These are phyloP conservation scores for Chitala chitala DNA, from an alignment of 2,113 vertebrate species.

Conservation along the genomic window DNA sequence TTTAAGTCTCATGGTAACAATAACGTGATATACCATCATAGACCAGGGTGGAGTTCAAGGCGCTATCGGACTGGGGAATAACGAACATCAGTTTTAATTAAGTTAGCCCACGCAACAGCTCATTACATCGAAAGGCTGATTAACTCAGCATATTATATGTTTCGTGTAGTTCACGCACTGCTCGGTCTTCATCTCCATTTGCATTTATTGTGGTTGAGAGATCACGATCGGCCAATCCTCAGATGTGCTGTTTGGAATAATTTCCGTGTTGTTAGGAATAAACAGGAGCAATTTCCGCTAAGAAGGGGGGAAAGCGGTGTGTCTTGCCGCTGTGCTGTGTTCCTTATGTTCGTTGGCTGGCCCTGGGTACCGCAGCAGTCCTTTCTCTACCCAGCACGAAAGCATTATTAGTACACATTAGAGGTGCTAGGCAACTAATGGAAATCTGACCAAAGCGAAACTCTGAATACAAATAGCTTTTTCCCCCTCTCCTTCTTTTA, in stretches of 20 bases:
- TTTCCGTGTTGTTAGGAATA: not conserved
- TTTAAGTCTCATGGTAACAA: slow-evolving; percentile 37
- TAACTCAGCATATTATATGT: slow-evolving; percentile 41
- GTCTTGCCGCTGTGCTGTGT: not conserved
- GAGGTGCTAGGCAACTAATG: slow-evolving; percentile 25
- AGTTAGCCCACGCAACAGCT: slow-evolving; percentile 44
- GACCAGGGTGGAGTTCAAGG: slow-evolving; percentile 40
- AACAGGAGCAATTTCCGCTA: not conserved
- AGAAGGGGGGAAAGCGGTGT: not conserved
- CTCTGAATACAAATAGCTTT: not conserved
- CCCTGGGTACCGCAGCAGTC: not conserved
- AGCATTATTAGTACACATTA: slow-evolving; percentile 14
- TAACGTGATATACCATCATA: slow-evolving; percentile 34
- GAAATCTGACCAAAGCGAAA: not conserved
- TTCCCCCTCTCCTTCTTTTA: slow-evolving; percentile 20
- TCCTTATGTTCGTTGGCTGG: not conserved
- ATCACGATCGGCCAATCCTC: not conserved
- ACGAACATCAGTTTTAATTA: slow-evolving; percentile 63
- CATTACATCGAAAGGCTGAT: slow-evolving; percentile 49
- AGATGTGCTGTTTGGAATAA: not conserved
- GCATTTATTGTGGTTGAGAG: slow-evolving; percentile 5
- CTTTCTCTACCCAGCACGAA: slow-evolving; percentile 8
- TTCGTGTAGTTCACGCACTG: slow-evolving; percentile 34
- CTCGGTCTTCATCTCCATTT: slow-evolving; percentile 27
- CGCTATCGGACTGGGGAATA: slow-evolving; percentile 45